These are phyloP conservation scores for Sternotherus odoratus DNA, from an alignment of 2,797 vertebrate genomes.

Conservation along the genomic window DNA sequence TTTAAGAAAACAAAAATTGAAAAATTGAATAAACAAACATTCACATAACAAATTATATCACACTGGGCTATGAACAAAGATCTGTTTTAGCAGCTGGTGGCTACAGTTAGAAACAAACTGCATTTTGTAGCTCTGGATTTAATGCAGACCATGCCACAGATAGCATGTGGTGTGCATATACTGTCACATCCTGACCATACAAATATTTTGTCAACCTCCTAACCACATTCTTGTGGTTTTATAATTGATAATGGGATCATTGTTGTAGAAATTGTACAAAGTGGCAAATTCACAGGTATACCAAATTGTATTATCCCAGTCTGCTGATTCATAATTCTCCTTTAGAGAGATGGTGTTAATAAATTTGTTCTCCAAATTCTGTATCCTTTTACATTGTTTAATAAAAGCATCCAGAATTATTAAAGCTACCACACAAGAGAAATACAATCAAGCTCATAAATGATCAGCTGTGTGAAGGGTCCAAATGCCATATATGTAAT, in stretches of 20 bases:
- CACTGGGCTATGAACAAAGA: neutral
- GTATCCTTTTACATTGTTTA: neutral
- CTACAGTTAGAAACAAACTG: fast-evolving
- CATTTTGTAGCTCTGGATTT: constrained; percentile 22
- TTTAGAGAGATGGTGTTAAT: constrained; percentile 12
- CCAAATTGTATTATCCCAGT: neutral
- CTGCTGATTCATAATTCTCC: neutral
- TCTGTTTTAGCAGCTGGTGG: neutral
- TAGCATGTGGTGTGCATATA: neutral
- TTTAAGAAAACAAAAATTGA: neutral
- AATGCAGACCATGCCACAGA: neutral
- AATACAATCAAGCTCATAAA: neutral
- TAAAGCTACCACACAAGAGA: neutral
- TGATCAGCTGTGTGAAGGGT: neutral
- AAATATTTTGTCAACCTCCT: neutral
- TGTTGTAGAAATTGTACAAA: neutral
- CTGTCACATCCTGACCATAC: neutral
- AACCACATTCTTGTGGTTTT: neutral
- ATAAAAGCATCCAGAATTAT: neutral
- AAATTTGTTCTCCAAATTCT: neutral
- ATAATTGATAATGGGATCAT: neutral
- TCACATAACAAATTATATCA: neutral
- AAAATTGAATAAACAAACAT: neutral
- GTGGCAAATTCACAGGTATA: neutral
- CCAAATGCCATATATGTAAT: neutral